These are phyloP conservation scores for Lithophane leautieri DNA, from an alignment of 2,888 invertebrate species.

Conservation along the genomic window DNA sequence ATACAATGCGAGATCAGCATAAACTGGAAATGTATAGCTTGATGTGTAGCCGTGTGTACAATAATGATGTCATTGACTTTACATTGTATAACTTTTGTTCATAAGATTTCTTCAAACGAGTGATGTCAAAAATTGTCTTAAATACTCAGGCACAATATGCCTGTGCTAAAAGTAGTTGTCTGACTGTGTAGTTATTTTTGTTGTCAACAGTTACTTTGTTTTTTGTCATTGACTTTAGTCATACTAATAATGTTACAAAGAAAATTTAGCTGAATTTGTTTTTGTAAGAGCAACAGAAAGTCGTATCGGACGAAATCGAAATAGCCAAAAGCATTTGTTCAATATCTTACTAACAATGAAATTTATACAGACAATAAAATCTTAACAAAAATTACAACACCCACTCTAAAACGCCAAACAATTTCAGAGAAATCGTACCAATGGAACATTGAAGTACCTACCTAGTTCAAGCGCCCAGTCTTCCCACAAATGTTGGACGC, in stretches of 20 bases:
- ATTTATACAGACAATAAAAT: no score
- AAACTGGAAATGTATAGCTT: no score
- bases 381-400: not conserved
- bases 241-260: constrained; percentile 21
- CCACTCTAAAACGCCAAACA: not conserved
- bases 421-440: constrained; percentile 8
- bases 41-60: no score
- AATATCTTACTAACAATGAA: no score
- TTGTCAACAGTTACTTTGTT: constrained; percentile 1
- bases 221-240: not conserved
- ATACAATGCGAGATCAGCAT: no score
- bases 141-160: not conserved
- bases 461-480: constrained; percentile 20
- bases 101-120: not conserved
- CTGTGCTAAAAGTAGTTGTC: not conserved
- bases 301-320: not conserved
- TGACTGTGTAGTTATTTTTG: not conserved
- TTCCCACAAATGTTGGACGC: constrained; percentile 27
- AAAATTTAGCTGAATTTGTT: constrained; percentile 12
- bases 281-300: not conserved
- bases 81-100: no score
- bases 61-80: no score
- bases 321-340: no score
- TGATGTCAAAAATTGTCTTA: not conserved
- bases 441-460: constrained; percentile 23